Percentiles rank a stretch among this genome's conserved stretches.
phyloP scores from a whole-genome alignment of 2,888 invertebrate species.

The Ormyrus pomaceus region DNA sequence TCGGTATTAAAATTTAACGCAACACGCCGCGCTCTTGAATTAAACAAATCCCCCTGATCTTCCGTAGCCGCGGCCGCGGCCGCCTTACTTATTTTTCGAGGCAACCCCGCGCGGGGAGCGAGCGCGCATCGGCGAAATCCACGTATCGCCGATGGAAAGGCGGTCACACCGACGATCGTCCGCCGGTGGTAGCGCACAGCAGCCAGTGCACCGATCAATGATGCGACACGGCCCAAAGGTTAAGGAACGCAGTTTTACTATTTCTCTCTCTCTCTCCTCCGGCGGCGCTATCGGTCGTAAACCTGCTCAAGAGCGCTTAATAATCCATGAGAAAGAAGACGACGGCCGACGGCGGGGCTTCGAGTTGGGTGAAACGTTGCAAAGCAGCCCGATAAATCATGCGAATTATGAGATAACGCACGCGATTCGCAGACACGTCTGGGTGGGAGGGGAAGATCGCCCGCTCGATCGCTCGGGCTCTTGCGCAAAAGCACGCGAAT shows the following conservation, averaged over 20 bases:
- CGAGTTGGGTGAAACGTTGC: too few relatives aligned
- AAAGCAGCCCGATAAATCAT: background rate
- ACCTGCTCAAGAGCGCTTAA: too few relatives aligned
- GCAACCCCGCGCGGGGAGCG: background rate
- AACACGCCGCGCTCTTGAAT: too few relatives aligned
- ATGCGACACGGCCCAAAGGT: constrained; percentile 11
- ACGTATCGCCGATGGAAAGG: background rate
- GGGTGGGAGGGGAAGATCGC: background rate
- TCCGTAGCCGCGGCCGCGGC: too few relatives aligned
- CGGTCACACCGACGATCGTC: constrained; percentile 11
- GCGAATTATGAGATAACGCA: background rate
- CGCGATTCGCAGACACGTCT: background rate
- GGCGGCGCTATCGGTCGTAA: background rate
- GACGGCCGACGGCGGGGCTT: too few relatives aligned
- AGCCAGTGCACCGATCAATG: background rate
- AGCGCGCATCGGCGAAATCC: background rate
- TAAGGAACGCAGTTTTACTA: background rate
- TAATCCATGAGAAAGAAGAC: too few relatives aligned
- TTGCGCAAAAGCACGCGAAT: constrained; percentile 6
- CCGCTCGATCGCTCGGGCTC: background rate
- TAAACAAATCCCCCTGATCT: too few relatives aligned
- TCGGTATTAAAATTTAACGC: too few relatives aligned
- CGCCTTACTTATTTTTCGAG: background rate
- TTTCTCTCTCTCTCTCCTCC: background rate
- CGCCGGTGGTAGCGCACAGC: too few relatives aligned